Evolutionary conservation across 2,888 invertebrate genomes (phyloP), one percentile per base, ranked within the genome.

Genomic region (Drosophila pseudotakahashii): DNA sequence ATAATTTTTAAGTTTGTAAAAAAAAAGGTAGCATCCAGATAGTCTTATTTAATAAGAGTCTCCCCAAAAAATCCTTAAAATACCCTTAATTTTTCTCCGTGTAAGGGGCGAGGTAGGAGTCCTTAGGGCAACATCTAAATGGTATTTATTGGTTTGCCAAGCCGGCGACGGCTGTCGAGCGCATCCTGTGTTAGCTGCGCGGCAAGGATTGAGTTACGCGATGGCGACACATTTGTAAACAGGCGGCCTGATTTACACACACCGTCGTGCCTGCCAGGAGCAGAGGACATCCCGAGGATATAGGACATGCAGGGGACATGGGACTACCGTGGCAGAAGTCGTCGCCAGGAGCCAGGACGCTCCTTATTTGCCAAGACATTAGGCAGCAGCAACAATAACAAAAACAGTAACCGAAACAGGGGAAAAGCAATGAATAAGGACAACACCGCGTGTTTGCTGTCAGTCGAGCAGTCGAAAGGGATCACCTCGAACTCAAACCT

Each of bases 181-280:
- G 77, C 80, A 86, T 86, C 84, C 80, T 87, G 81, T 74, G 64
- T 62, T 14, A 10, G 34, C 61, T 42, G 64, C 45, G 54, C 66
- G 39, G 66, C 79, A 81, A 80, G 84, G 87, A 84, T 84, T 84
- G 82, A 76, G 75, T 84, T 84, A 87, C 84, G 76, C 87, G 71
- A 64, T 79, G 85, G 82, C 85, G 86, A 85, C 85, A 88, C 88
- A 78, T 85, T 85, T 85, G 88, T 85, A 85, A 85, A 85, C 88
- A 87, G 73, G 44, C 77, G 61, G 80, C 63, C 64, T 73, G 87
- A 85, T 84, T 87, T 81, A 81, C 76, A 53, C 73, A 60, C 67
- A 50, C 53, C 26, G 34, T 14, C 13, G 34, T 14, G 41, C 42
- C 59, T 7, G 42, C 32, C 42, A 13, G 4, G 36, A 36, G 10